These are phyloP conservation scores for Aleiodes leptofemur DNA, from an alignment of 2,888 invertebrate species.

Conservation along the genomic window DNA sequence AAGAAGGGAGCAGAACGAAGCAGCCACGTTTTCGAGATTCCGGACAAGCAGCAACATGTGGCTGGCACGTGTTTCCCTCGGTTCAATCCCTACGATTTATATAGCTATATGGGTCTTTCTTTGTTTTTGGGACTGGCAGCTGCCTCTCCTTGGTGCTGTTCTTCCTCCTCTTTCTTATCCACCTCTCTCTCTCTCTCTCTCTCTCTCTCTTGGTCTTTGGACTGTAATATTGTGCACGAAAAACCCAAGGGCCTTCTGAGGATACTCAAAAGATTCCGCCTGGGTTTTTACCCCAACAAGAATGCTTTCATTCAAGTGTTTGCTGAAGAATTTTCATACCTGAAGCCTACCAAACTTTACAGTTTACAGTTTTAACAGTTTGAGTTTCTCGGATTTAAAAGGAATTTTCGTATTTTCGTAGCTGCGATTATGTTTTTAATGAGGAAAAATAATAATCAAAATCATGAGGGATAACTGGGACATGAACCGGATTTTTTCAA, in stretches of 20 bases:
- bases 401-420: neutral
- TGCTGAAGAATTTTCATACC: constrained; percentile 35
- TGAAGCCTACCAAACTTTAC: neutral
- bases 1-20: constrained; percentile 5
- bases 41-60: constrained; percentile 69
- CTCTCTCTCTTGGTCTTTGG: neutral
- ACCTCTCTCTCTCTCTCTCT: neutral
- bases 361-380: neutral
- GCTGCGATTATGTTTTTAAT: no score
- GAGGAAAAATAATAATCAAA: no score
- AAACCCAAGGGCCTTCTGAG: constrained; percentile 22
- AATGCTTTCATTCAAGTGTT: constrained; percentile 30
- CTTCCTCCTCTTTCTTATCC: constrained; percentile 40
- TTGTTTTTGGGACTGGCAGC: constrained; percentile 52
- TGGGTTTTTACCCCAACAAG: neutral
- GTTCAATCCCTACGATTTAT: constrained; percentile 62
- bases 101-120: constrained; percentile 42
- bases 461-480: no score
- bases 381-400: neutral
- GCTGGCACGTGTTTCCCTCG: constrained; percentile 73
- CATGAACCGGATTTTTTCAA: no score
- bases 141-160: constrained; percentile 35
- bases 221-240: constrained; percentile 27
- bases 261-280: constrained; percentile 44
- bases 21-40: constrained; percentile 64